Conservation (phyloP, 2,797 vertebrate species). For the Tachyglossus aculeatus region DNA sequence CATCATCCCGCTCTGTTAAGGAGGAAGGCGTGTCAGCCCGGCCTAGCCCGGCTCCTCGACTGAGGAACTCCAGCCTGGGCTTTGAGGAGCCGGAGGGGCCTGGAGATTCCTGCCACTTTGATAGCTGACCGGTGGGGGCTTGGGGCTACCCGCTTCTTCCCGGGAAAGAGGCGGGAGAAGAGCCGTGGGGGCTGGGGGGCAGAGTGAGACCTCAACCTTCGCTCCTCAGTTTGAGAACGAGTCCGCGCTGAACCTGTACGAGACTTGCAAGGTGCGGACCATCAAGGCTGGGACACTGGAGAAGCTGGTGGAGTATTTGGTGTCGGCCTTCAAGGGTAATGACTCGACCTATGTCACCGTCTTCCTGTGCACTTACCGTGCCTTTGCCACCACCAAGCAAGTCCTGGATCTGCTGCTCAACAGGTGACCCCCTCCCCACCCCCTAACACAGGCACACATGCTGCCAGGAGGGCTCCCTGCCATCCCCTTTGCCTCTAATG, state of each 20-base stretch:
- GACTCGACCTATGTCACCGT: constrained; percentile 98
- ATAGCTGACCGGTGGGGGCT: background rate
- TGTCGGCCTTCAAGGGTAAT: constrained; percentile 93
- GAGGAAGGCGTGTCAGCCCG: background rate
- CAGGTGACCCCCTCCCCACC: constrained; percentile 75
- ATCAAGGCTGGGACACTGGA: constrained; percentile 97
- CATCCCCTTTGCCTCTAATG: accelerated
- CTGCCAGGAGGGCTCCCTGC: accelerated
- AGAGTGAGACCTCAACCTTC: background rate
- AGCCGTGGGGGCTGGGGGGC: background rate
- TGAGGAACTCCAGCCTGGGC: no score
- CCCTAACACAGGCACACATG: accelerated
- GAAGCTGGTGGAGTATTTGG: constrained; percentile 96
- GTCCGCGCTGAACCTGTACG: constrained; percentile 89
- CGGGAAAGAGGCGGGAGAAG: background rate
- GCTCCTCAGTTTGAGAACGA: constrained; percentile 85
- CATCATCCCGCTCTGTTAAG: background rate
- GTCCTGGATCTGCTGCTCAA: constrained; percentile 96
- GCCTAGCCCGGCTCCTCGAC: background rate
- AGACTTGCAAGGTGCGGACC: constrained; percentile 95
- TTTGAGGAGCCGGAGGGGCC: background rate
- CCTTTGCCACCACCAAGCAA: constrained; percentile 92
- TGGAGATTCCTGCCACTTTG: background rate
- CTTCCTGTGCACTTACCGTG: constrained; percentile 97
- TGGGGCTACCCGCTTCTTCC: background rate